These are phyloP conservation scores for roundworm (Caenorhabditis elegans) DNA, from an alignment of 1,140 invertebrate species.

Conservation along the genomic window WBcel235 BX284602.5:10992501-10993000, in stretches of 20 bases:
- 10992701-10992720: neutral
- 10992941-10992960: neutral
- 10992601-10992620: constrained; percentile 23
- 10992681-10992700: neutral
- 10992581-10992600: constrained; percentile 1
- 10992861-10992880: constrained; percentile 28
- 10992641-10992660: too few species aligned
- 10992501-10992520: neutral
- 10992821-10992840: constrained; percentile 18
- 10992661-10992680: neutral
- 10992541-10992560: constrained; percentile 21
- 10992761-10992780: constrained; percentile 33
- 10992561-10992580: constrained; percentile 8
- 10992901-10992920: constrained; percentile 13
- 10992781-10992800: neutral
- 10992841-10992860: constrained; percentile 31
- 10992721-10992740: too few species aligned
- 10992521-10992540: neutral
- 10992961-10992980: too few species aligned
- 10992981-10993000: too few species aligned
- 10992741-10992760: neutral
- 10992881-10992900: neutral
- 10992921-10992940: neutral
- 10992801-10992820: neutral
- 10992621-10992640: too few species aligned